Conservation (phyloP, 2,888 invertebrate species). For the Rosalia funebris region DNA sequence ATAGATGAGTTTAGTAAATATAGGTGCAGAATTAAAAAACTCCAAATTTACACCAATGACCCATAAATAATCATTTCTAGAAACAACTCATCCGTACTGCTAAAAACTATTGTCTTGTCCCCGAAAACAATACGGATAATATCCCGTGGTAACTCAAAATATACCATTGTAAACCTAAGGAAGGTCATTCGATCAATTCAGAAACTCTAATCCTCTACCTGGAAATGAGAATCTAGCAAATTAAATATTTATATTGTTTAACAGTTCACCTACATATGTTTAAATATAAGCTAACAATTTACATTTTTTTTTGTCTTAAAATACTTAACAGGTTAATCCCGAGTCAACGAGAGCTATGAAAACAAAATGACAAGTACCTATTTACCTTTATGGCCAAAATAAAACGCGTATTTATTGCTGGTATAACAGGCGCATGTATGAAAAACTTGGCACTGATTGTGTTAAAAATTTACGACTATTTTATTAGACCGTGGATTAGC, state of each 20-base stretch:
- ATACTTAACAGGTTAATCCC: not conserved
- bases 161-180: conserved; percentile 80
- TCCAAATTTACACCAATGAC: too few relatives aligned
- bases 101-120: too few relatives aligned
- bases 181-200: too few relatives aligned
- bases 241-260: too few relatives aligned
- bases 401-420: not conserved
- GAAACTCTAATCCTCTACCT: not conserved
- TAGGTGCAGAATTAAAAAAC: too few relatives aligned
- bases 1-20: too few relatives aligned
- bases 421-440: not conserved
- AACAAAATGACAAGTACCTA: not conserved
- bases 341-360: not conserved
- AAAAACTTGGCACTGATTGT: not conserved
- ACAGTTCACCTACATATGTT: not conserved
- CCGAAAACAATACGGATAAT: too few relatives aligned
- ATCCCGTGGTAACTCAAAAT: conserved; percentile 79
- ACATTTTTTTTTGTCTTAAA: not conserved
- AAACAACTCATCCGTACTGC: too few relatives aligned
- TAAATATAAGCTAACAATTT: not conserved
- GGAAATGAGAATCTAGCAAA: not conserved
- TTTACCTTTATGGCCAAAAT: not conserved
- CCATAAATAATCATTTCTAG: too few relatives aligned
- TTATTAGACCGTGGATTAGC: not conserved
- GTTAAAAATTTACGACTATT: not conserved